Percentiles rank a stretch among this genome's conserved stretches.
phyloP scores from a whole-genome alignment of 2,113 vertebrate genomes.

The Morone saxatilis region DNA sequence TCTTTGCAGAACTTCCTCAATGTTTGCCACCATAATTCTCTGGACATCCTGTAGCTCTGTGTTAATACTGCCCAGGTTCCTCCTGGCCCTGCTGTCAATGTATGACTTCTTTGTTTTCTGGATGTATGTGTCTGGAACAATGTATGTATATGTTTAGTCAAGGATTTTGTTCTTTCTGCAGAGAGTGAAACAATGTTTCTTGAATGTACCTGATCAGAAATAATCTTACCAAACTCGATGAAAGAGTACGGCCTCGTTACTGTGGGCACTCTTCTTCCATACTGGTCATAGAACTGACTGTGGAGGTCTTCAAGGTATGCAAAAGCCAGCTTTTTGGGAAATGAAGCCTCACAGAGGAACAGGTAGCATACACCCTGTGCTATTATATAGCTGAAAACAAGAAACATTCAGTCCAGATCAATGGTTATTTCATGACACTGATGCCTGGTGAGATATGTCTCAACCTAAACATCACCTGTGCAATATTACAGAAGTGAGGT shows the following conservation, averaged over 20 bases:
- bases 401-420: neutral
- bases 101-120: conserved; percentile 97
- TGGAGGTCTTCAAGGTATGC: conserved; percentile 94
- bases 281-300: conserved; percentile 93
- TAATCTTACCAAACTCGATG: conserved; percentile 93
- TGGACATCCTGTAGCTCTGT: conserved; percentile 98
- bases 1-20: conserved; percentile 95
- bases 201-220: neutral
- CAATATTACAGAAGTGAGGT: neutral
- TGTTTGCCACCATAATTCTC: conserved; percentile 99
- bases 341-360: conserved; percentile 92
- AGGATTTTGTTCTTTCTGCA: neutral
- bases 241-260: conserved; percentile 98
- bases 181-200: neutral
- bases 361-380: conserved; percentile 95
- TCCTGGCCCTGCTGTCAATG: conserved; percentile 92
- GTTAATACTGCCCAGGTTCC: conserved; percentile 94
- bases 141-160: neutral
- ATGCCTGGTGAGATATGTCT: neutral
- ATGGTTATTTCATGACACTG: neutral
- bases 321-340: conserved; percentile 95
- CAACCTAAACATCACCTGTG: neutral
- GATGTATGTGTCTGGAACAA: conserved; percentile 93
- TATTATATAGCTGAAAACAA: conserved; percentile 88
- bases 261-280: conserved; percentile 91